Evolutionary conservation across 2,888 invertebrate species (phyloP).

Genomic region (Zaprionus bogoriensis): DNA sequence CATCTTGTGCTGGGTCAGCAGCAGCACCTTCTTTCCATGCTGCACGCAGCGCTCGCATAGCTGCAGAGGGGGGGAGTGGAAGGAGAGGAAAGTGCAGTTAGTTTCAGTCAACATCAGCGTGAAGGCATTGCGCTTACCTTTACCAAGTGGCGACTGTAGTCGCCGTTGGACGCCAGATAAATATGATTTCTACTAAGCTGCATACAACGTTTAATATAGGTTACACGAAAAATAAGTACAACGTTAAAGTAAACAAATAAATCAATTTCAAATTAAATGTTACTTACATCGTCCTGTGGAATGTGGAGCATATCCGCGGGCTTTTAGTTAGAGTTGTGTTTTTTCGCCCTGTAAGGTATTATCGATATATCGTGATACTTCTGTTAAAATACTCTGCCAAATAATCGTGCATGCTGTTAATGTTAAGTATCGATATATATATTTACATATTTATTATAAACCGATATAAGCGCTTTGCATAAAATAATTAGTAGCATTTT

Average conservation of each 20-base stretch:
- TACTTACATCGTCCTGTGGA: conserved; percentile 32
- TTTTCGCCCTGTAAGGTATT: neutral
- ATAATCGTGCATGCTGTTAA: neutral
- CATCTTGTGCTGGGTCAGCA: conserved; percentile 32
- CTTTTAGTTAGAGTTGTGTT: conserved; percentile 7
- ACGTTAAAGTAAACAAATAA: neutral
- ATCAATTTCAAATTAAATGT: neutral
- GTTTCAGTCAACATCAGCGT: no score
- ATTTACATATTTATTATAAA: no score
- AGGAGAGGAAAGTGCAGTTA: no score
- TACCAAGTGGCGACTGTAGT: conserved; percentile 42
- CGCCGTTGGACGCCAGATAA: conserved; percentile 40
- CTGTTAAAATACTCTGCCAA: neutral
- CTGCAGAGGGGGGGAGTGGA: no score
- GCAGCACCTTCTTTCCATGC: conserved; percentile 43
- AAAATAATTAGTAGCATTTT: neutral
- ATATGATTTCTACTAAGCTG: conserved; percentile 48
- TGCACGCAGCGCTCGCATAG: conserved; percentile 50
- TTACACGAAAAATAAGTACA: no score
- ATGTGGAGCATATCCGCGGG: conserved; percentile 29
- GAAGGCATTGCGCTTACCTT: conserved; percentile 38
- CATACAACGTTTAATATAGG: neutral
- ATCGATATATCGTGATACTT: neutral
- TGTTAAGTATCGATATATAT: neutral
- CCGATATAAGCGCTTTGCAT: neutral